Percentiles rank a stretch among this genome's conserved stretches.
Conservation (phyloP, 2,888 invertebrate species). For the Caenorhabditis doughertyi region DNA sequence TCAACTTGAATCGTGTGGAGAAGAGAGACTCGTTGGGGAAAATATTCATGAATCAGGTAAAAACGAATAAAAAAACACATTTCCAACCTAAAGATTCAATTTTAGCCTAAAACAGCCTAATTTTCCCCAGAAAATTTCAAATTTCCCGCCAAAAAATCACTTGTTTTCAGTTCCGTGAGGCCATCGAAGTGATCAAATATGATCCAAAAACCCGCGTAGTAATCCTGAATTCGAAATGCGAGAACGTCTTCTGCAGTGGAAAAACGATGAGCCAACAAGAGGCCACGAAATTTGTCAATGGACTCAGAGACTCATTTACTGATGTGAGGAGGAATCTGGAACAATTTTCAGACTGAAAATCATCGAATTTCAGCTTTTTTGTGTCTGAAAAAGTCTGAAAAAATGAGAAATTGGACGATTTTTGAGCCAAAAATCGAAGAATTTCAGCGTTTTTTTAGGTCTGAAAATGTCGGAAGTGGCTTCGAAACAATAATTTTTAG, state of each 20-base stretch:
- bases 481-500: too few relatives aligned
- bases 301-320: constrained; percentile 65
- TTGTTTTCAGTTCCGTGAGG: constrained; percentile 86
- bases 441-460: too few relatives aligned
- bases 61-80: too few relatives aligned
- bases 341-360: constrained; percentile 3
- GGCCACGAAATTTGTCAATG: constrained; percentile 87
- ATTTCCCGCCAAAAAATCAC: background rate
- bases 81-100: too few relatives aligned
- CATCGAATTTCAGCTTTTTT: background rate
- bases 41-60: constrained; percentile 86
- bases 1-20: constrained; percentile 85
- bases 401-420: background rate
- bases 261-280: constrained; percentile 89
- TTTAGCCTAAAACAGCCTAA: background rate
- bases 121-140: too few relatives aligned
- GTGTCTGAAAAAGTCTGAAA: background rate
- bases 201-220: constrained; percentile 90
- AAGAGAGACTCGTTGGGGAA: constrained; percentile 91
- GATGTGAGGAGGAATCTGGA: constrained; percentile 45
- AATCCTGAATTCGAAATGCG: constrained; percentile 91
- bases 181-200: constrained; percentile 87
- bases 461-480: too few relatives aligned
- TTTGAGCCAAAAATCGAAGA: constrained; percentile 6
- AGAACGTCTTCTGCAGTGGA: constrained; percentile 91